phyloP scores from a whole-genome alignment of 2,888 invertebrate species.

The Nymphalis polychloros region DNA sequence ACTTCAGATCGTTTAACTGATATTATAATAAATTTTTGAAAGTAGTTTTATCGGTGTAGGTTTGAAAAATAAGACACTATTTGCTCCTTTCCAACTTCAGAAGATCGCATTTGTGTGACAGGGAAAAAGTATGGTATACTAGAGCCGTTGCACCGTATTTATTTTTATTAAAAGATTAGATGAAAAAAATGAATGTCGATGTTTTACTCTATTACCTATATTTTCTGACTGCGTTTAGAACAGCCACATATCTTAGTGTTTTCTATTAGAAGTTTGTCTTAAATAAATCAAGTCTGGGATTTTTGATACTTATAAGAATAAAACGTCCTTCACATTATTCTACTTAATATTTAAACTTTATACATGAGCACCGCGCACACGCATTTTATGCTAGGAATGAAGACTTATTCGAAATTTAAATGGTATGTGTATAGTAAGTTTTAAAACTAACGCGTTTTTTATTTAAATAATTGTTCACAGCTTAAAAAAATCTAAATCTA shows the following conservation, averaged over 20 bases:
- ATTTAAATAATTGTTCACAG: too few relatives aligned
- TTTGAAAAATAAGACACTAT: too few relatives aligned
- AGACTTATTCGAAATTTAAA: background rate
- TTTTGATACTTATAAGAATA: conserved; percentile 12
- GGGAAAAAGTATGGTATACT: background rate
- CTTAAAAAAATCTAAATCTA: background rate
- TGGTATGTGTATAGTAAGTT: background rate
- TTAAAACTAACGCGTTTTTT: too few relatives aligned
- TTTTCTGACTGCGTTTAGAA: conserved; percentile 25
- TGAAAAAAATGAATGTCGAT: background rate
- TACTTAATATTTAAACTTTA: conserved; percentile 11
- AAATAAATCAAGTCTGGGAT: conserved; percentile 4
- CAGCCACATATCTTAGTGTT: conserved; percentile 10
- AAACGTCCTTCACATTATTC: conserved; percentile 4
- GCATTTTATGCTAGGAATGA: background rate
- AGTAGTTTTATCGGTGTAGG: too few relatives aligned
- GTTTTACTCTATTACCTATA: background rate
- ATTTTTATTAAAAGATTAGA: background rate
- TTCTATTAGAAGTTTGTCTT: background rate
- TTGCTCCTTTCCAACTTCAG: too few relatives aligned
- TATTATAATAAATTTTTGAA: too few relatives aligned
- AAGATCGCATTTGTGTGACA: background rate
- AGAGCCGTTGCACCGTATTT: background rate
- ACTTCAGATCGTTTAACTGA: too few relatives aligned
- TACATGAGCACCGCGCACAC: conserved; percentile 1